These are phyloP conservation scores for Clangula hyemalis DNA, from an alignment of 2,797 vertebrate genomes.

Conservation along the genomic window DNA sequence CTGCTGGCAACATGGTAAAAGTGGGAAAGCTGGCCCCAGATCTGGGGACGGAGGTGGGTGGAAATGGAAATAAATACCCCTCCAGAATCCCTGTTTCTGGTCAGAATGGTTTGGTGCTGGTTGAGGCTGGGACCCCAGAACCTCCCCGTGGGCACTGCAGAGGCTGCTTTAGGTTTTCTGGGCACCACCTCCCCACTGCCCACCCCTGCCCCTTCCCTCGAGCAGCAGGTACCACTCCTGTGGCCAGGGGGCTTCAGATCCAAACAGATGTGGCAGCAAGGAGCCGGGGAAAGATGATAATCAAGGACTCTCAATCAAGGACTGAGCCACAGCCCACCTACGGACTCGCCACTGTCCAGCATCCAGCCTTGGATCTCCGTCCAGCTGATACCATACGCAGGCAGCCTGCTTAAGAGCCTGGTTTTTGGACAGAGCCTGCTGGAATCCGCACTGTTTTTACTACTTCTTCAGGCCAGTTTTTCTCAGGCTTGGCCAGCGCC, in stretches of 20 bases:
- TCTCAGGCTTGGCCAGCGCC: constrained; percentile 9
- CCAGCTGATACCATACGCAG: background rate
- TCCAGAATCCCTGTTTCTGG: background rate
- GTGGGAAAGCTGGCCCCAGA: background rate
- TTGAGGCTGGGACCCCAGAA: background rate
- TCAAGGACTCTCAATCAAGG: background rate
- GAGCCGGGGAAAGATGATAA: background rate
- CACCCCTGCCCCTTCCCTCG: background rate
- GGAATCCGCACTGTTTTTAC: constrained; percentile 18
- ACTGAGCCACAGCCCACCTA: background rate
- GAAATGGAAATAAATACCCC: background rate
- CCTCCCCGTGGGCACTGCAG: background rate
- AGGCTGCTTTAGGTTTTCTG: background rate
- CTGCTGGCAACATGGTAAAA: background rate
- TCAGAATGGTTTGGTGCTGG: background rate
- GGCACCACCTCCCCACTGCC: background rate
- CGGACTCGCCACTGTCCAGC: background rate
- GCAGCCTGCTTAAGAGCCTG: background rate
- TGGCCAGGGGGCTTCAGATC: background rate
- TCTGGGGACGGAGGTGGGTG: too few relatives aligned
- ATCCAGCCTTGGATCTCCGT: background rate
- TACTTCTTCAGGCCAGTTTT: constrained; percentile 21
- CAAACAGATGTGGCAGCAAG: background rate
- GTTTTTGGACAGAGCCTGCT: constrained; percentile 1
- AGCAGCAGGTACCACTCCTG: background rate